These are phyloP conservation scores for Dicycla oo DNA, from an alignment of 2,888 invertebrate species.

Conservation along the genomic window DNA sequence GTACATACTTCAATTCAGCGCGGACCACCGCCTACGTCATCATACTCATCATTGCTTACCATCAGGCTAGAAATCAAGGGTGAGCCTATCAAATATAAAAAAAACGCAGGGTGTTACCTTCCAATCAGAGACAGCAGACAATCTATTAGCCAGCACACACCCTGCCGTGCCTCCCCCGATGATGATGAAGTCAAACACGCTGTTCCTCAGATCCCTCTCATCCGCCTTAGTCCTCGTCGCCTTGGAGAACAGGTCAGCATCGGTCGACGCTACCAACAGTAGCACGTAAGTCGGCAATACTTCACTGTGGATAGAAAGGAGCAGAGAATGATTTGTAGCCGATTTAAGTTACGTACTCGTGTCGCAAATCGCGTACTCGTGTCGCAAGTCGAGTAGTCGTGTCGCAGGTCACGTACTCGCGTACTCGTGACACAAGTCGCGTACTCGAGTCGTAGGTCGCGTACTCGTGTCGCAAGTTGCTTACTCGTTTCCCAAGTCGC, in stretches of 20 bases:
- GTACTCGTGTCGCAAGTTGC: too few species aligned
- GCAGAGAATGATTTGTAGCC: not conserved
- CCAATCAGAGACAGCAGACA: conserved; percentile 85
- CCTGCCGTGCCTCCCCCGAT: conserved; percentile 87
- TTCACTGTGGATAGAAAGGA: conserved; percentile 33
- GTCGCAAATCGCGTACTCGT: too few species aligned
- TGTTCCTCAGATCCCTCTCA: conserved; percentile 81
- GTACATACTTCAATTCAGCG: not conserved
- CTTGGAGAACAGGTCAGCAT: conserved; percentile 81
- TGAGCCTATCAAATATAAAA: too few species aligned
- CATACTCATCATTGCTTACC: not conserved
- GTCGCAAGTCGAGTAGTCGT: too few species aligned
- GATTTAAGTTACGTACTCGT: too few species aligned
- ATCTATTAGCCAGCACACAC: conserved; percentile 85
- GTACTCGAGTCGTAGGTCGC: too few species aligned
- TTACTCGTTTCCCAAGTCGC: too few species aligned
- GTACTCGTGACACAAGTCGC: too few species aligned
- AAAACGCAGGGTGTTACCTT: conserved; percentile 78
- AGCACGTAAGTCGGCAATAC: conserved; percentile 57
- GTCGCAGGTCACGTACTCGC: too few species aligned
- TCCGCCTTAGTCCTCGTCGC: conserved; percentile 83
- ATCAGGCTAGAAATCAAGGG: not conserved
- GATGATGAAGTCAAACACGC: conserved; percentile 88
- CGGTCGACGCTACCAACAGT: conserved; percentile 56
- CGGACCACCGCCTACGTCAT: too few species aligned